Evolutionary conservation across 2,797 vertebrate species (phyloP).

Genomic region (Nasua narica): DNA sequence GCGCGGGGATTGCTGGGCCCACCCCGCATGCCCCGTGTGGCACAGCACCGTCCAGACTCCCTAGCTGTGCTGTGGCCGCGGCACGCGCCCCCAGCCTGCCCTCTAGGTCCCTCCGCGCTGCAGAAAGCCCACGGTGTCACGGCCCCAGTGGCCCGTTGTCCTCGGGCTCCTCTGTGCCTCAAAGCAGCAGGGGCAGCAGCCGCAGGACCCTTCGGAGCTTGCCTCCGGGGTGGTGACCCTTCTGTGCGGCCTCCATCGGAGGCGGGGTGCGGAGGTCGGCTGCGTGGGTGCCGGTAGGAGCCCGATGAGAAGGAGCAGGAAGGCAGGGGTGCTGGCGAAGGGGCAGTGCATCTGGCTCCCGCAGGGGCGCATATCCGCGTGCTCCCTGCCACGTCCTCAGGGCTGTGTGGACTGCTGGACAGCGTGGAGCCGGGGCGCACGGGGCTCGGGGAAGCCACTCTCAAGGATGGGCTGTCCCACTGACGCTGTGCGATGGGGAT

Average conservation of each 20-base stretch:
- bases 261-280: neutral
- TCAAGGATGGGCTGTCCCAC: accelerated
- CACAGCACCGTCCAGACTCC: neutral
- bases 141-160: too few relatives aligned
- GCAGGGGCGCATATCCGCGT: accelerated
- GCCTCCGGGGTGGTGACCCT: neutral
- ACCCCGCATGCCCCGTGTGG: accelerated
- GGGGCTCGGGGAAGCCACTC: accelerated
- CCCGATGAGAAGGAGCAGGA: neutral
- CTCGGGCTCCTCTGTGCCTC: neutral
- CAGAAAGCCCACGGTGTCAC: neutral
- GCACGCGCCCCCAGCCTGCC: neutral
- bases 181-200: neutral
- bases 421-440: neutral
- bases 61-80: neutral
- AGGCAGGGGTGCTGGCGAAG: too few relatives aligned
- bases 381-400: neutral
- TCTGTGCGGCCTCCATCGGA: accelerated
- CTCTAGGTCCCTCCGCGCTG: neutral
- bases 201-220: neutral
- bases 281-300: neutral
- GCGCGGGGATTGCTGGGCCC: neutral
- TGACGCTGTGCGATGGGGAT: neutral
- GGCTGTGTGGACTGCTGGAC: neutral
- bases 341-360: too few relatives aligned